Conservation (phyloP, 2,797 vertebrate genomes). For the Clarias pachynema region DNA sequence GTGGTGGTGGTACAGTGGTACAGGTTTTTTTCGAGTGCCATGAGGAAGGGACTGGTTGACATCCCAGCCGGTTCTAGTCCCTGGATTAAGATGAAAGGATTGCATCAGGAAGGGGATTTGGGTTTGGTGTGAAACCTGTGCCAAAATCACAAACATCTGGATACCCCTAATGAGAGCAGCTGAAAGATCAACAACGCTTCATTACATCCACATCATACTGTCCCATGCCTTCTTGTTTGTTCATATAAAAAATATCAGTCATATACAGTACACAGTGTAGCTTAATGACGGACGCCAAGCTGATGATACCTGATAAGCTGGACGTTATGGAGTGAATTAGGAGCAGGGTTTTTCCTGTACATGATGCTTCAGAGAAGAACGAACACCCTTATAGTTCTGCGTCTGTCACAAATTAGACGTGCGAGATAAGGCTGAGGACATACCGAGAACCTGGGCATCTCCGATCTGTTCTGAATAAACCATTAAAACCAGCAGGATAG, state of each 20-base stretch:
- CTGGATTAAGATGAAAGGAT: too few species aligned
- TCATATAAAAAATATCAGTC: not conserved
- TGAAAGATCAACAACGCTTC: not conserved
- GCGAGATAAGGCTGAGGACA: not conserved
- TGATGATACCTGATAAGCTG: not conserved
- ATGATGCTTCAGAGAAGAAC: not conserved
- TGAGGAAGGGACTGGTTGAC: too few species aligned
- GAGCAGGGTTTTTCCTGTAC: not conserved
- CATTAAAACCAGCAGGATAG: not conserved
- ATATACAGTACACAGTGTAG: too few species aligned
- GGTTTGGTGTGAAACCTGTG: too few species aligned
- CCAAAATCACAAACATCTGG: too few species aligned
- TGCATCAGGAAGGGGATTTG: too few species aligned
- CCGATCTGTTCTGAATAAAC: not conserved
- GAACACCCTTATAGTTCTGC: not conserved
- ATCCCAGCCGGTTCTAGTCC: too few species aligned
- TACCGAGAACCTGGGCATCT: not conserved
- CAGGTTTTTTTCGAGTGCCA: too few species aligned
- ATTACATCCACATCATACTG: not conserved
- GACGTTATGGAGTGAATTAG: not conserved
- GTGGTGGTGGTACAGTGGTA: too few species aligned
- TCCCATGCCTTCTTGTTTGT: not conserved
- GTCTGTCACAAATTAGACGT: constrained; percentile 13
- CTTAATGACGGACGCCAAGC: not conserved
- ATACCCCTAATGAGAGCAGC: too few species aligned